Percentiles rank a stretch among this genome's conserved stretches.
Conservation (phyloP, 2,888 invertebrate species). For the Aricia artaxerxes region DNA sequence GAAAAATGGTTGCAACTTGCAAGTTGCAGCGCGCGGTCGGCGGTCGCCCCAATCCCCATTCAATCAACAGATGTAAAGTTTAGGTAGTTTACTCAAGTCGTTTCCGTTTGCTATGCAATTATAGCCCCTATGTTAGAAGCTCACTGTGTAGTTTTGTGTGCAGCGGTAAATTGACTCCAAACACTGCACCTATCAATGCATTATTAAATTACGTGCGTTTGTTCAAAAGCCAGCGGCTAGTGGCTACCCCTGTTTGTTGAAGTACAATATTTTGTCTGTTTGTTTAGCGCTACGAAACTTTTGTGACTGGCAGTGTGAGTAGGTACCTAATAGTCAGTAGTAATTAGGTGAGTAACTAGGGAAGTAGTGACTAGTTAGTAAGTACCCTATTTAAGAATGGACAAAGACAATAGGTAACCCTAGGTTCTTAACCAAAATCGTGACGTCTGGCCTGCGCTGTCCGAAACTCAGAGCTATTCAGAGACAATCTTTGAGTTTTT, state of each 20-base stretch:
- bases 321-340: no score
- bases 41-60: constrained; percentile 44
- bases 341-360: no score
- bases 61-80: constrained; percentile 51
- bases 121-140: constrained; percentile 24
- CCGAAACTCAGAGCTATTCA: no score
- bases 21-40: constrained; percentile 39
- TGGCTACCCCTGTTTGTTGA: constrained; percentile 19
- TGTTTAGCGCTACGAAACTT: neutral
- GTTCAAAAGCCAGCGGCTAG: constrained; percentile 15
- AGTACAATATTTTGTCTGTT: constrained; percentile 8
- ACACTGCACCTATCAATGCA: constrained; percentile 30
- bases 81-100: constrained; percentile 36
- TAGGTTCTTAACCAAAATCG: no score
- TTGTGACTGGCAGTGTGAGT: neutral
- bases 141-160: neutral
- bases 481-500: no score
- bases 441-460: no score
- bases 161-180: constrained; percentile 15
- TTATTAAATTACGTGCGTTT: constrained; percentile 29
- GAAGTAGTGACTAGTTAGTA: no score
- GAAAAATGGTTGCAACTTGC: constrained; percentile 41
- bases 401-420: no score
- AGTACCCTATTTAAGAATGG: no score
- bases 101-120: constrained; percentile 27